phyloP scores from a whole-genome alignment of 2,888 invertebrate species.

The Lysandra bellargus region DNA sequence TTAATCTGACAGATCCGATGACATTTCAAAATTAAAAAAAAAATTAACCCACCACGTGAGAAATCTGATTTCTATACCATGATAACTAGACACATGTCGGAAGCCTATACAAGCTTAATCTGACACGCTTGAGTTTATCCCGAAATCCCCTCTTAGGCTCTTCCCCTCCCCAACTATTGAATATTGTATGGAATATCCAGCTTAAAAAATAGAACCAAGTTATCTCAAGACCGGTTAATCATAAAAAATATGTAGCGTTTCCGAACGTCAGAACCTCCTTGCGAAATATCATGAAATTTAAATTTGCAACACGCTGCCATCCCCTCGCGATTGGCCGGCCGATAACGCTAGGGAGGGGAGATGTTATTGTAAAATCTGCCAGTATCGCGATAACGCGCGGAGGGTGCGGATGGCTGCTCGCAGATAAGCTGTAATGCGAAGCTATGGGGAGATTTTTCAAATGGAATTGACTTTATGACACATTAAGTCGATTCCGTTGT shows the following conservation, averaged over 20 bases:
- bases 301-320: constrained; percentile 44
- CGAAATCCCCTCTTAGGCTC: no score
- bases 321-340: constrained; percentile 66
- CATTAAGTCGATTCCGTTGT: constrained; percentile 48
- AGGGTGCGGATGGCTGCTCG: constrained; percentile 69
- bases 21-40: no score
- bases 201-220: background rate
- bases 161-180: no score
- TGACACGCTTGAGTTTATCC: no score
- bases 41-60: no score
- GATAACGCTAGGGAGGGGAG: constrained; percentile 58
- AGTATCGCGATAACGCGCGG: constrained; percentile 67
- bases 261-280: constrained; percentile 38
- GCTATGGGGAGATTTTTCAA: constrained; percentile 50
- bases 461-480: constrained; percentile 62
- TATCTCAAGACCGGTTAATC: background rate
- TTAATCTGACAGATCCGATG: no score
- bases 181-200: no score
- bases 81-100: no score
- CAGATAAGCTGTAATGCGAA: constrained; percentile 69
- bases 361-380: constrained; percentile 71
- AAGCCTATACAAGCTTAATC: no score
- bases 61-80: no score
- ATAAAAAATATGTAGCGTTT: background rate
- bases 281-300: constrained; percentile 38